Evolutionary conservation across 2,888 invertebrate species (phyloP), one percentile per base, ranked within the genome.

Genomic region (Parnassius smintheus): DNA sequence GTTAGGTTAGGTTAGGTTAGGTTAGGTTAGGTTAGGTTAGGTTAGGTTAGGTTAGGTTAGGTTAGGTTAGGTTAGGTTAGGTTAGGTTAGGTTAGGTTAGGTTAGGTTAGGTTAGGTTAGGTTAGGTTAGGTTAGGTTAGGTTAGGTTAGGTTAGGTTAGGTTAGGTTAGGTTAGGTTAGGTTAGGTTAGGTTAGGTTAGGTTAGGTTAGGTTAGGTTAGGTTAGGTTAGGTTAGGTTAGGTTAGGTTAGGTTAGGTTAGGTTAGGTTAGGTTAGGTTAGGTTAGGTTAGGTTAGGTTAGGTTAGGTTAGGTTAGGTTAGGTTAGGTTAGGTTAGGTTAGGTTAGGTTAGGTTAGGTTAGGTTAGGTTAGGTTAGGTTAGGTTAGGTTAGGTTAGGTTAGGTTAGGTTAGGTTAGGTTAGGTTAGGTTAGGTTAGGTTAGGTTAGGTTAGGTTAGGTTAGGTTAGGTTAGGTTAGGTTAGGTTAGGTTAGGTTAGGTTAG

Each of bases 321-420:
- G 45, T 45, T 45, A 11, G 45, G 45, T 55, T 56, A 51, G 49
- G 45, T 45, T 45, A 11, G 45, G 25, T 25, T 25, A 48, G 44
- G 44, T 44, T 44, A 44, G 44, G 44, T 44, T 44, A 25, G 25
- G 25, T 25, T 52, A 11, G 12, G 25, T 35, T 52, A 52, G 35
- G 12, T 48, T 48, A 12, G 12, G 53, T 57, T 48, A 51, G 51
- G 51, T 10, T 9, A 12, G 46, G 12, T 11, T n/a, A 11, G 64
- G 64, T 64, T 64, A 64, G 64, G 64, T 61, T 65, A 58, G 65
- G 65, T 65, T 65, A 65, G 65, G 65, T 65, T 65, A 65, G 65
- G 65, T 65, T 61, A 49, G 56, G 56, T 56, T 56, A 58, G 62
- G 57, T 62, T 58, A 58, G 62, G 57, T 62, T 61, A 61, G 65